Conservation (phyloP, 2,888 invertebrate species). For the Erebia aethiops region DNA sequence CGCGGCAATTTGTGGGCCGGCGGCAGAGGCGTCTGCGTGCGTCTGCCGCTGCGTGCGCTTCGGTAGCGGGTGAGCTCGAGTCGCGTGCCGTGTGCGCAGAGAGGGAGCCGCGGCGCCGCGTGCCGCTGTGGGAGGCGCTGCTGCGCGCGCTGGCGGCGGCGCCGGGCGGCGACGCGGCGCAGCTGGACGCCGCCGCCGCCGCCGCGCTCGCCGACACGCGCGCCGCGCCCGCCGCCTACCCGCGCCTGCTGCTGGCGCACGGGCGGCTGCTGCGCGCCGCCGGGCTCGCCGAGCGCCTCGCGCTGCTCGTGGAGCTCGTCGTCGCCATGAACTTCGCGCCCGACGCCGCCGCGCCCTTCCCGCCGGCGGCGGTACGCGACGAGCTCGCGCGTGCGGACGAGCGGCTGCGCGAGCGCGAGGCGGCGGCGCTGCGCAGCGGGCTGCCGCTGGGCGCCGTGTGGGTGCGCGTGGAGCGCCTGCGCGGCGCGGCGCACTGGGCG, state of each 20-base stretch:
- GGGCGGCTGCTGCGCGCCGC: slow-evolving; percentile 81
- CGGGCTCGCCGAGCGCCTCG: slow-evolving; percentile 89
- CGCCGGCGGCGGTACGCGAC: slow-evolving; percentile 20
- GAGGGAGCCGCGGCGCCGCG: slow-evolving; percentile 38
- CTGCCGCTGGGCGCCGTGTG: slow-evolving; percentile 89
- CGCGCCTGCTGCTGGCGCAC: slow-evolving; percentile 55
- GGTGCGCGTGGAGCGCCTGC: slow-evolving; percentile 88
- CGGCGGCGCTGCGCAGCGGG: slow-evolving; percentile 68
- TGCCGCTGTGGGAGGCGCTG: slow-evolving; percentile 56
- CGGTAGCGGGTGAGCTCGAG: not conserved
- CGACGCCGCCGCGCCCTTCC: slow-evolving; percentile 44
- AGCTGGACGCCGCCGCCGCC: slow-evolving; percentile 45
- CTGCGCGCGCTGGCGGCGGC: slow-evolving; percentile 46
- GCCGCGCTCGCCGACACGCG: slow-evolving; percentile 47
- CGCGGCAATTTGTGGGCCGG: too few species aligned
- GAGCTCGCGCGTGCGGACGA: slow-evolving; percentile 30
- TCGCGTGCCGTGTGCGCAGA: not conserved
- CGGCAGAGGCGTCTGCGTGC: too few species aligned
- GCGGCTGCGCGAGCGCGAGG: slow-evolving; percentile 41
- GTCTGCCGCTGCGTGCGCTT: too few species aligned
- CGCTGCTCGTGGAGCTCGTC: slow-evolving; percentile 87
- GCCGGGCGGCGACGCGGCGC: slow-evolving; percentile 39
- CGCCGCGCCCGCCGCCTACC: slow-evolving; percentile 49
- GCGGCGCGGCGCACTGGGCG: slow-evolving; percentile 88
- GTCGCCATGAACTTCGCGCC: slow-evolving; percentile 85